These are phyloP conservation scores for Oreotragus oreotragus DNA, from an alignment of 2,113 vertebrate genomes.

Conservation along the genomic window DNA sequence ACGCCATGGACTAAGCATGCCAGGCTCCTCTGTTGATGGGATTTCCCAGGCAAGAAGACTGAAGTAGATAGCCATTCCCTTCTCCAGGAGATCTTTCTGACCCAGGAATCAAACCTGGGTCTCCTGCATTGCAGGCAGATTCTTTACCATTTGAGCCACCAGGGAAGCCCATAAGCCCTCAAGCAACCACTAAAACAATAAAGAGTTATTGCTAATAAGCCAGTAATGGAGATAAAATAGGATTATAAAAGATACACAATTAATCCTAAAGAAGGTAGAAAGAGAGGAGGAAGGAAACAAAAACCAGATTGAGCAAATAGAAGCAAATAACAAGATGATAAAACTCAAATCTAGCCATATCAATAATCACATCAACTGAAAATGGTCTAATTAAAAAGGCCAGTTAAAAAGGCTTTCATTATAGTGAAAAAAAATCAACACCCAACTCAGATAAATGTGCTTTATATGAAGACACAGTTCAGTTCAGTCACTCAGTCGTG, in stretches of 20 bases:
- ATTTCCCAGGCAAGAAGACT: background rate
- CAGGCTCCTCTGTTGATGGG: background rate
- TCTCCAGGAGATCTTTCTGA: background rate
- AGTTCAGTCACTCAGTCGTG: no score
- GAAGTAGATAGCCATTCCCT: background rate
- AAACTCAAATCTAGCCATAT: background rate
- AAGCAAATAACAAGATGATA: background rate
- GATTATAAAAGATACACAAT: background rate
- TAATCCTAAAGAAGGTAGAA: background rate
- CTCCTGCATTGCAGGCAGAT: background rate
- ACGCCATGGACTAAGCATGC: background rate
- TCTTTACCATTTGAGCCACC: background rate
- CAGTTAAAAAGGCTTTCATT: background rate
- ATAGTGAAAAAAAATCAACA: background rate
- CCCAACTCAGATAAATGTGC: background rate
- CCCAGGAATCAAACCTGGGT: background rate
- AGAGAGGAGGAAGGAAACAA: background rate
- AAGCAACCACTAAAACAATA: background rate
- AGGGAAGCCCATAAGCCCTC: background rate
- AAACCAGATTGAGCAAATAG: background rate
- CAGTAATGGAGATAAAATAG: background rate
- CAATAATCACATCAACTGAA: background rate
- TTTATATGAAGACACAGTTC: background rate
- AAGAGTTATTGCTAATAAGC: background rate
- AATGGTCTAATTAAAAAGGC: background rate